Conservation (phyloP, 2,797 vertebrate species). For the Sorex maritimensis region DNA sequence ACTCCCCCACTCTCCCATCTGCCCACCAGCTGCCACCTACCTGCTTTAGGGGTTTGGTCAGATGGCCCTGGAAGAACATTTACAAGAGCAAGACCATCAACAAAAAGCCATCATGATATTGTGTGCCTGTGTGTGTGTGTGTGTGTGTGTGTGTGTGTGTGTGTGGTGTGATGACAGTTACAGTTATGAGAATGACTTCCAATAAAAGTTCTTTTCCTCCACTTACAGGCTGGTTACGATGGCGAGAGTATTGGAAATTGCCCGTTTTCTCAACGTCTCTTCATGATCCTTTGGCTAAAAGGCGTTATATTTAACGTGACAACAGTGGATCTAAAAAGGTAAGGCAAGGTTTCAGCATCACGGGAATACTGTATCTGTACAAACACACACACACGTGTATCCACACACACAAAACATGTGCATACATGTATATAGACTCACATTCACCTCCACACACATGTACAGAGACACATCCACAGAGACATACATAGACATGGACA, state of each 20-base stretch:
- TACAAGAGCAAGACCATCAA: too few relatives aligned
- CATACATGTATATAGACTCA: too few relatives aligned
- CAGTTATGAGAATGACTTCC: too few relatives aligned
- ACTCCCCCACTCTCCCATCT: too few relatives aligned
- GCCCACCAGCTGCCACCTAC: fast-evolving
- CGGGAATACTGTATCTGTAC: neutral
- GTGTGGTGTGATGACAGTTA: too few relatives aligned
- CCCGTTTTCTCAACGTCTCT: slow-evolving; percentile 97
- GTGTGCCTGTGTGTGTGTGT: fast-evolving
- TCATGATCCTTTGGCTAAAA: slow-evolving; percentile 99
- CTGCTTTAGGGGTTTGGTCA: neutral
- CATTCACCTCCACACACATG: too few relatives aligned
- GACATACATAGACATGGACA: neutral
- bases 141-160: too few relatives aligned
- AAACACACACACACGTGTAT: neutral
- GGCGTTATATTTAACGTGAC: slow-evolving; percentile 98
- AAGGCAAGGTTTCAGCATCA: neutral
- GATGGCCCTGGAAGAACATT: neutral
- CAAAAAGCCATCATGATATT: too few relatives aligned
- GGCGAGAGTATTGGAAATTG: slow-evolving; percentile 98
- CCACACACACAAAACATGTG: neutral
- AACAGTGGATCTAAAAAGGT: slow-evolving; percentile 97
- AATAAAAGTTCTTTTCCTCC: neutral
- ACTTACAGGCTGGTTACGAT: slow-evolving; percentile 94
- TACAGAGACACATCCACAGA: neutral